phyloP scores from a whole-genome alignment of 2,888 invertebrate species.

The Apomyelois bistriatella region DNA sequence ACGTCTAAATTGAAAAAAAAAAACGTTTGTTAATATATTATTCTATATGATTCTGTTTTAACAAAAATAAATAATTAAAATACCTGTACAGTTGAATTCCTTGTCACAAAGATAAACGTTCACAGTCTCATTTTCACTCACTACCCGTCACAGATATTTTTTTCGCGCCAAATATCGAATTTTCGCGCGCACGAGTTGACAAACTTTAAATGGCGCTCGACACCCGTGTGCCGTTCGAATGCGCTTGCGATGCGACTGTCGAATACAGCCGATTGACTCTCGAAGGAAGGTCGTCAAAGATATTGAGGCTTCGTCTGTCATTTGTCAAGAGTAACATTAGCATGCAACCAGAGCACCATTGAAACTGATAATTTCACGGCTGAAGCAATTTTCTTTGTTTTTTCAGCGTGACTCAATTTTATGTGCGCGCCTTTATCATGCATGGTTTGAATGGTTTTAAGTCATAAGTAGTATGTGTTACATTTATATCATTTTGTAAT shows the following conservation, averaged over 20 bases:
- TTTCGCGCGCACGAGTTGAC: not conserved
- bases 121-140: conserved; percentile 2
- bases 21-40: too few species aligned
- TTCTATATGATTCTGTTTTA: too few species aligned
- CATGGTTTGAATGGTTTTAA: too few species aligned
- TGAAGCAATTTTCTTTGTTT: conserved; percentile 1
- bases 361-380: not conserved
- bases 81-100: not conserved
- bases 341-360: conserved; percentile 1
- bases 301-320: conserved; percentile 4
- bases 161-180: conserved; percentile 2
- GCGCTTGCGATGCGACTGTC: not conserved
- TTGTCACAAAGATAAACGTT: not conserved
- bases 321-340: conserved; percentile 1
- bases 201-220: not conserved
- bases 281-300: not conserved
- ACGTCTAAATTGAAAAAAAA: too few species aligned
- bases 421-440: not conserved
- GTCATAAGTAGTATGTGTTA: too few species aligned
- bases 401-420: not conserved
- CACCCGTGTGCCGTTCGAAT: not conserved
- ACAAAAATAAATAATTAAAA: not conserved
- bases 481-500: too few species aligned
- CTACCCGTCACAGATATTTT: not conserved
- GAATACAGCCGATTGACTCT: not conserved